A percentile compares a stretch with the other conserved stretches of the same genome.
Evolutionary conservation across 2,888 invertebrate species (phyloP).

Genomic region (Sisyra terminalis): DNA sequence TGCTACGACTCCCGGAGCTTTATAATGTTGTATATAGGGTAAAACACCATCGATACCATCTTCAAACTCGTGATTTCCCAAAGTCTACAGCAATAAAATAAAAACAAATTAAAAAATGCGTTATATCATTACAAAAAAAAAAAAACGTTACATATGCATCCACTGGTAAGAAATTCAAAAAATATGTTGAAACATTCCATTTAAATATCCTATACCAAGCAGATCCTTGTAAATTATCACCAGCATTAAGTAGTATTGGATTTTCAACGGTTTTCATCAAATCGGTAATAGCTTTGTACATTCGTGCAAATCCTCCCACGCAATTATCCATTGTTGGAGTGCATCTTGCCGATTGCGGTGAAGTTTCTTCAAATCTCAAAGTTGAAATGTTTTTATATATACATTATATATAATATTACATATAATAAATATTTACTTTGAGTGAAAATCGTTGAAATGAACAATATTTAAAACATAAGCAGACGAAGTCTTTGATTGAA

Average conservation of each 20-base stretch:
- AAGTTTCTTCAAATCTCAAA: too few species aligned
- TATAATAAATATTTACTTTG: too few species aligned
- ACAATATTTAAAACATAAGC: too few species aligned
- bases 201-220: constrained; percentile 62
- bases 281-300: constrained; percentile 36
- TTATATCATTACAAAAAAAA: constrained; percentile 21
- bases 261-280: constrained; percentile 25
- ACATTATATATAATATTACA: too few species aligned
- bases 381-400: too few species aligned
- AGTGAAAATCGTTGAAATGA: too few species aligned
- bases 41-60: constrained; percentile 51
- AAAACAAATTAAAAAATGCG: constrained; percentile 10
- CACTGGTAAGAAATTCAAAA: constrained; percentile 57
- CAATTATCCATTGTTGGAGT: constrained; percentile 27
- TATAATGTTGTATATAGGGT: constrained; percentile 46
- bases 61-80: constrained; percentile 83
- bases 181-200: constrained; percentile 55
- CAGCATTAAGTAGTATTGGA: constrained; percentile 59
- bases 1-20: constrained; percentile 51
- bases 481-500: too few species aligned
- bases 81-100: constrained; percentile 35
- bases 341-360: too few species aligned
- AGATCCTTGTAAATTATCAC: constrained; percentile 74
- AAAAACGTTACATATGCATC: constrained; percentile 50
- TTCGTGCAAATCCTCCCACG: constrained; percentile 52